phyloP scores from a whole-genome alignment of 2,888 invertebrate genomes.

The Schizaphis graminum region DNA sequence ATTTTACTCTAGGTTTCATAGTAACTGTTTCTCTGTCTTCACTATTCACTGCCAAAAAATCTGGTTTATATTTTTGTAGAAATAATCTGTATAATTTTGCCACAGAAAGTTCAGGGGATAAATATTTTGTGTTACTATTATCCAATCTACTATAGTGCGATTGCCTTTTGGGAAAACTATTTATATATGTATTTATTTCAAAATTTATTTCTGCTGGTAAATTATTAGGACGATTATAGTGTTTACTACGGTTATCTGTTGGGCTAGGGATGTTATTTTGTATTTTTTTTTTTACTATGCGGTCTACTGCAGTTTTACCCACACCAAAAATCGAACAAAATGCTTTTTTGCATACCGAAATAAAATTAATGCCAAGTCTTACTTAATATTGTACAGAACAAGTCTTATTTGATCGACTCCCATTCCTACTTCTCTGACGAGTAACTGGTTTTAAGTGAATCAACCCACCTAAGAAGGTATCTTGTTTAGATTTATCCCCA shows the following conservation, averaged over 20 bases:
- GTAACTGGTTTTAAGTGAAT: constrained; percentile 6
- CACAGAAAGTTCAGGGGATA: too few species aligned
- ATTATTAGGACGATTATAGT: background rate
- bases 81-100: too few species aligned
- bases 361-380: background rate
- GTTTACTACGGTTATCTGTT: constrained; percentile 51
- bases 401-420: constrained; percentile 12
- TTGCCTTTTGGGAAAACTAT: constrained; percentile 30
- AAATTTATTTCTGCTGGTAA: background rate
- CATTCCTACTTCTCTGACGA: constrained; percentile 19
- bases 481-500: constrained; percentile 10
- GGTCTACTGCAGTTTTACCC: background rate
- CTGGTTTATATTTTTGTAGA: too few species aligned
- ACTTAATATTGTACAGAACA: constrained; percentile 21
- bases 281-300: constrained; percentile 25
- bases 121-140: too few species aligned
- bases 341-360: constrained; percentile 9
- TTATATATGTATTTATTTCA: constrained; percentile 45
- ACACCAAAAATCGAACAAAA: constrained; percentile 32
- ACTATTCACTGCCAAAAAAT: too few species aligned
- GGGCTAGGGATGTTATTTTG: constrained; percentile 22
- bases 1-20: too few species aligned
- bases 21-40: too few species aligned
- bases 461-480: constrained; percentile 23
- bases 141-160: background rate